Percentiles rank a stretch among this genome's conserved stretches.
Evolutionary conservation across 2,797 vertebrate genomes (phyloP).

Genomic region (Chrosomus eos): DNA sequence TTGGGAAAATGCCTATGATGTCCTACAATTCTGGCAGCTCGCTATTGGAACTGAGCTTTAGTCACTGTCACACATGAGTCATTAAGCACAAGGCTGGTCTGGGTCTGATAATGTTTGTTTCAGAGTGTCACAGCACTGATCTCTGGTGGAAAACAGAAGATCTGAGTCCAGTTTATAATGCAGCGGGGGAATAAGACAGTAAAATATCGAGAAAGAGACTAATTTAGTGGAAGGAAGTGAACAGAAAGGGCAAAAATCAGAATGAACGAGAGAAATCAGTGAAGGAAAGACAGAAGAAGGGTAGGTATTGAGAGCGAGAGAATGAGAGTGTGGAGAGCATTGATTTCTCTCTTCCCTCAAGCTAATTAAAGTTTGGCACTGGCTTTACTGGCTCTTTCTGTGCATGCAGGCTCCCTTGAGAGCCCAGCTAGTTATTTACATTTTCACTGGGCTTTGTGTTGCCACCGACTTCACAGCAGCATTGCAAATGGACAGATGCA

Average conservation of each 20-base stretch:
- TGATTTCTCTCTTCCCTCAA: constrained; percentile 74
- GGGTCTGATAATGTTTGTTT: constrained; percentile 28
- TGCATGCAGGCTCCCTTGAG: constrained; percentile 46
- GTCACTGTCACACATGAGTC: constrained; percentile 36
- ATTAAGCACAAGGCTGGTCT: constrained; percentile 39
- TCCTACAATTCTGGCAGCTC: constrained; percentile 27
- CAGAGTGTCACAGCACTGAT: constrained; percentile 8
- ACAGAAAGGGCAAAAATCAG: constrained; percentile 32
- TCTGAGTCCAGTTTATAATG: background rate
- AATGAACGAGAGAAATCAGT: constrained; percentile 16
- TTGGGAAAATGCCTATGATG: background rate
- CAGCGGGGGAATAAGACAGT: constrained; percentile 16
- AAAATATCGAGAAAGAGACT: constrained; percentile 6
- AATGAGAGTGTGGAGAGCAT: constrained; percentile 65
- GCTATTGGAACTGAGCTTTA: constrained; percentile 13
- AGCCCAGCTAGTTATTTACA: constrained; percentile 59
- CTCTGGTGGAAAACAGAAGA: constrained; percentile 23
- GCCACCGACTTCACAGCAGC: constrained; percentile 20
- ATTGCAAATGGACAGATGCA: constrained; percentile 17
- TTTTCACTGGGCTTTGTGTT: constrained; percentile 49
- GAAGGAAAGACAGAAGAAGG: constrained; percentile 22
- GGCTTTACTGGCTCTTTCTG: constrained; percentile 54
- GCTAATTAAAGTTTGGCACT: constrained; percentile 73
- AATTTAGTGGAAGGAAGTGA: background rate
- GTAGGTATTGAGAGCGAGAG: constrained; percentile 37